Conservation (phyloP, 2,888 invertebrate genomes). For the Lochmaea crataegi region DNA sequence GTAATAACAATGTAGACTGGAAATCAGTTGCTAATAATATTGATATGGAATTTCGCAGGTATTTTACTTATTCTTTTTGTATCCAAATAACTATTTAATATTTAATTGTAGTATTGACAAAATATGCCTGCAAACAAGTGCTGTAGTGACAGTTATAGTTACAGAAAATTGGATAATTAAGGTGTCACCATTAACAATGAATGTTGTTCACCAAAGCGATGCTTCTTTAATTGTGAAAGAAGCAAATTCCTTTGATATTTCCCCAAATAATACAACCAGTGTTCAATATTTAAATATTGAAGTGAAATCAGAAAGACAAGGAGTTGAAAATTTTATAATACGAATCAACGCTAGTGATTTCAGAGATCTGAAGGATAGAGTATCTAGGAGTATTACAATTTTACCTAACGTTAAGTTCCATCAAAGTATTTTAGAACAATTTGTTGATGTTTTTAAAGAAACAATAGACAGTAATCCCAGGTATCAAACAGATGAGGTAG, state of each 20-base stretch:
- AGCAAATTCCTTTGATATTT: slow-evolving; percentile 78
- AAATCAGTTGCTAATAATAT: slow-evolving; percentile 76
- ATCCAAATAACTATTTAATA: not conserved
- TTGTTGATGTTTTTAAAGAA: slow-evolving; percentile 84
- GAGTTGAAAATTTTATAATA: slow-evolving; percentile 73
- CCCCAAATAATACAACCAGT: slow-evolving; percentile 75
- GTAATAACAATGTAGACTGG: slow-evolving; percentile 75
- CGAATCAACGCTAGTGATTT: slow-evolving; percentile 84
- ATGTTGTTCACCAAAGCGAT: slow-evolving; percentile 83
- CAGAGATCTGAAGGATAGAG: slow-evolving; percentile 78
- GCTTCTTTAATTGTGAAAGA: slow-evolving; percentile 80
- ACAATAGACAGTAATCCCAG: slow-evolving; percentile 78
- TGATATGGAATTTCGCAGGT: slow-evolving; percentile 81
- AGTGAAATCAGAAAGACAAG: slow-evolving; percentile 74
- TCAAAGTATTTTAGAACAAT: slow-evolving; percentile 84
- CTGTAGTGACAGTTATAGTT: slow-evolving; percentile 76
- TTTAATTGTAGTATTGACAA: slow-evolving; percentile 75
- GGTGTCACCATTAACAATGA: slow-evolving; percentile 78
- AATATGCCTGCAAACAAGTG: slow-evolving; percentile 75
- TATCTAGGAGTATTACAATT: slow-evolving; percentile 76
- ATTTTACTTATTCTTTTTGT: slow-evolving; percentile 37
- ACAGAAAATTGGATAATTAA: slow-evolving; percentile 92
- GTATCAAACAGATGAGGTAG: slow-evolving; percentile 62
- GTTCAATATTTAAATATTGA: slow-evolving; percentile 87
- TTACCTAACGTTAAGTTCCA: slow-evolving; percentile 78